Percentiles rank a stretch among this genome's conserved stretches.
These are phyloP conservation scores for Otolemur garnettii DNA, from an alignment of 2,113 vertebrate species.

Conservation along the genomic window DNA sequence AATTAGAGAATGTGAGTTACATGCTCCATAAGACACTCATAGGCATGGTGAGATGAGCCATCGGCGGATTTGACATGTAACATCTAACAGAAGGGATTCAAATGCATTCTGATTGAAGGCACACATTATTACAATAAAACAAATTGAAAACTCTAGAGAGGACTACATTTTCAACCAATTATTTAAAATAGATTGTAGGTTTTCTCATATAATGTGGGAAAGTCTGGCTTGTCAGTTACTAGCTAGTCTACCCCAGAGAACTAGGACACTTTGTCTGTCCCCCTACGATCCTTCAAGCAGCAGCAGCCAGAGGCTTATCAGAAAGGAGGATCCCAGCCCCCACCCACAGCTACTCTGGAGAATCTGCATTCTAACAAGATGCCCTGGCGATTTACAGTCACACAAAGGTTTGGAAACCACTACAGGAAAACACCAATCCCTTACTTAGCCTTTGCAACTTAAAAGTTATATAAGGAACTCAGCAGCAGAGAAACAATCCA, in stretches of 20 bases:
- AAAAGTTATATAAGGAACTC: neutral
- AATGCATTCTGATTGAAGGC: neutral
- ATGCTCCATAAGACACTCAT: neutral
- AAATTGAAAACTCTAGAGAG: neutral
- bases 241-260: neutral
- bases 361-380: neutral
- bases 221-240: neutral
- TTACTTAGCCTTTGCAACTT: neutral
- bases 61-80: neutral
- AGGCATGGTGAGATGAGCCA: neutral
- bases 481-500: neutral
- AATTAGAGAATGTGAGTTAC: neutral
- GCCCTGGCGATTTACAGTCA: neutral
- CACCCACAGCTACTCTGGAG: neutral
- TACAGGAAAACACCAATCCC: neutral
- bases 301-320: neutral
- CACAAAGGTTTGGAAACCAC: neutral
- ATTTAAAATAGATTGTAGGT: neutral
- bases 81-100: neutral
- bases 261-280: neutral
- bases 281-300: neutral
- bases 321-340: neutral
- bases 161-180: constrained; percentile 18
- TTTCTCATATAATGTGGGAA: neutral
- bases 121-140: neutral